phyloP scores from a whole-genome alignment of 2,888 invertebrate genomes.

The Oxyteleia sp. region DNA sequence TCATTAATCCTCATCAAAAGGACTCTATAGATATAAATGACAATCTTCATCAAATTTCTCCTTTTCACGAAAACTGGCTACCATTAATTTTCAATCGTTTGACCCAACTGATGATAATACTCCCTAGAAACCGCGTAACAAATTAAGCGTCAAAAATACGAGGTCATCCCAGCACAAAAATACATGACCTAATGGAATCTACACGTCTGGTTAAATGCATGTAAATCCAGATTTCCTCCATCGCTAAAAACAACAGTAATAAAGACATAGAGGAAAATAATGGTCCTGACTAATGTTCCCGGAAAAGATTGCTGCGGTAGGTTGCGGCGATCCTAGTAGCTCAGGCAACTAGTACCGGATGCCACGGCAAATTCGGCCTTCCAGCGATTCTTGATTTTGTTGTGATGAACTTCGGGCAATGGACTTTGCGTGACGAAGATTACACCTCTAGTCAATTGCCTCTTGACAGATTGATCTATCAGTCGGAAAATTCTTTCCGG shows the following conservation, averaged over 20 bases:
- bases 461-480: conserved; percentile 64
- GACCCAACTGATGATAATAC: too few species aligned
- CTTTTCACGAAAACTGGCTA: too few species aligned
- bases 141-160: too few species aligned
- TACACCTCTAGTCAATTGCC: conserved; percentile 50
- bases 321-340: conserved; percentile 30
- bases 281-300: conserved; percentile 38
- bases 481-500: conserved; percentile 37
- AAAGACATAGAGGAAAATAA: conserved; percentile 18
- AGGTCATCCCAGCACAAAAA: too few species aligned
- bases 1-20: too few species aligned
- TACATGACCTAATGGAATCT: too few species aligned
- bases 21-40: too few species aligned
- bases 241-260: conserved; percentile 20
- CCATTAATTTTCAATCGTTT: too few species aligned
- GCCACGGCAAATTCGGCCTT: conserved; percentile 54
- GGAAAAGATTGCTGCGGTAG: conserved; percentile 49
- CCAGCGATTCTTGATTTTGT: conserved; percentile 41
- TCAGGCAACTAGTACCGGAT: conserved; percentile 34
- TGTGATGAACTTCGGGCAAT: conserved; percentile 31
- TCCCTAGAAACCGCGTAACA: too few species aligned
- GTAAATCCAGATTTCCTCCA: too few species aligned
- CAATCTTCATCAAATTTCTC: too few species aligned
- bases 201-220: too few species aligned
- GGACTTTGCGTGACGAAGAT: conserved; percentile 60